Percentiles rank a stretch among this genome's conserved stretches.
These are phyloP conservation scores for Globodera rostochiensis DNA, from an alignment of 1,140 invertebrate species.

Conservation along the genomic window DNA sequence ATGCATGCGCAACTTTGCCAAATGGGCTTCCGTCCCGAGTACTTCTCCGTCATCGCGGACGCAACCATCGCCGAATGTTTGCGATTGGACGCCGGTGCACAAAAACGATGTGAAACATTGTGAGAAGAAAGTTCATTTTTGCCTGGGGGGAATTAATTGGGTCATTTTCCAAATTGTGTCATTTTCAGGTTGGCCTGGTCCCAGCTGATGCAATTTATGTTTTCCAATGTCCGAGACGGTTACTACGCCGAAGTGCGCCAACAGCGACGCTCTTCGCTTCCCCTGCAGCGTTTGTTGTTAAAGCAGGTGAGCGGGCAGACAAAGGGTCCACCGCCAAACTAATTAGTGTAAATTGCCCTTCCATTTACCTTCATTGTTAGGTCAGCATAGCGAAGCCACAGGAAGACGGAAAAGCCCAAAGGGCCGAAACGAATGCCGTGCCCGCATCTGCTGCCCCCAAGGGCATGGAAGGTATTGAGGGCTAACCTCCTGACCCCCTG, in stretches of 20 bases:
- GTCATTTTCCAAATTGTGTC: background rate
- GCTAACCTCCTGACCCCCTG: too few relatives aligned
- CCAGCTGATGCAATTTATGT: slow-evolving; percentile 60
- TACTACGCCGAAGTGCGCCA: slow-evolving; percentile 52
- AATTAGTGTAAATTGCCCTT: too few relatives aligned
- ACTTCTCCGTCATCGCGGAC: slow-evolving; percentile 60
- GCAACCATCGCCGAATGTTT: slow-evolving; percentile 64
- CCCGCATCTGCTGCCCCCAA: background rate
- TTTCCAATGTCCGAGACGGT: slow-evolving; percentile 48
- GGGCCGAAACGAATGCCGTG: background rate
- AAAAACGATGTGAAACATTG: slow-evolving; percentile 61
- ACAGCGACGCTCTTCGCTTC: slow-evolving; percentile 51
- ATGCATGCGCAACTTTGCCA: slow-evolving; percentile 56
- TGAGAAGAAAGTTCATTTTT: background rate
- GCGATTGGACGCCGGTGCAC: slow-evolving; percentile 55
- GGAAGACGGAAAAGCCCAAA: background rate
- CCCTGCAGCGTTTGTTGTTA: slow-evolving; percentile 51
- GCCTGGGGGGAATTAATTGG: background rate
- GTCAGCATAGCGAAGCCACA: background rate
- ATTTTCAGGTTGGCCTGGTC: slow-evolving; percentile 49
- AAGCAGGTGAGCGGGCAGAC: slow-evolving; percentile 43
- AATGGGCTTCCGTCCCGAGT: slow-evolving; percentile 62
- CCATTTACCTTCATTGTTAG: background rate
- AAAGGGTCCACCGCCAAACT: background rate
- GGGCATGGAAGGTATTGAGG: background rate